Conservation (phyloP, 2,888 invertebrate species). For the Euclidia mi region DNA sequence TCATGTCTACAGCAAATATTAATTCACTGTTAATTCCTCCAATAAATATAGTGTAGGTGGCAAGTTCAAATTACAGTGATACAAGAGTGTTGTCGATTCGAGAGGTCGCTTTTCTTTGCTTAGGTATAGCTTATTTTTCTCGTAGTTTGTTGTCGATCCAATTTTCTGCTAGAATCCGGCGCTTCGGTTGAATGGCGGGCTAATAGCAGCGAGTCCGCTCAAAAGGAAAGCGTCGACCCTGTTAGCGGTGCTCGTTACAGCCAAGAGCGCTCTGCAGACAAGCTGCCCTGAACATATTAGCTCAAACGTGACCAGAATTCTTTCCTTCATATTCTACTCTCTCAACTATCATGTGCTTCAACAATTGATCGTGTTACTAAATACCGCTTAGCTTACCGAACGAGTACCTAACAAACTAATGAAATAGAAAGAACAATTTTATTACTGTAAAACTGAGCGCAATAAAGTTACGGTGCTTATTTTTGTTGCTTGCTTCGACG, state of each 20-base stretch:
- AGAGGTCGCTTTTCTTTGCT: no score
- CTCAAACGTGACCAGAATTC: constrained; percentile 43
- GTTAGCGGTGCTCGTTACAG: constrained; percentile 13
- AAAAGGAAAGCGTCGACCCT: constrained; percentile 18
- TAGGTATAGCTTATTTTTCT: constrained; percentile 12
- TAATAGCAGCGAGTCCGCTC: constrained; percentile 22
- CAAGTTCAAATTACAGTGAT: no score
- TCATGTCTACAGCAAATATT: constrained; percentile 1
- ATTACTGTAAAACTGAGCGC: constrained; percentile 26
- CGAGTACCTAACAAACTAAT: constrained; percentile 18
- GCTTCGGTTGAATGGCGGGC: constrained; percentile 15
- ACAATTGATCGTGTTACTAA: constrained; percentile 26
- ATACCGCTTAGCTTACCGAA: constrained; percentile 13
- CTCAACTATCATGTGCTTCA: constrained; percentile 19
- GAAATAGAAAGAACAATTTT: constrained; percentile 21
- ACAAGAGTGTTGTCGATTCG: no score
- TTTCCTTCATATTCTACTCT: not conserved
- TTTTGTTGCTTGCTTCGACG: constrained; percentile 33
- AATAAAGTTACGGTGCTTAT: constrained; percentile 18
- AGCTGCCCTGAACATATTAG: constrained; percentile 29
- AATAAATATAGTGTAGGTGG: no score
- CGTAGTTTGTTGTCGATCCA: constrained; percentile 16
- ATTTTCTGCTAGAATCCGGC: constrained; percentile 19
- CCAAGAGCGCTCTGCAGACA: constrained; percentile 15
- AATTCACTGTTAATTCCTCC: not conserved